Percentiles rank a stretch among this genome's conserved stretches.
phyloP scores from a whole-genome alignment of 2,797 vertebrate species.

The Tauraco hartlaubi region DNA sequence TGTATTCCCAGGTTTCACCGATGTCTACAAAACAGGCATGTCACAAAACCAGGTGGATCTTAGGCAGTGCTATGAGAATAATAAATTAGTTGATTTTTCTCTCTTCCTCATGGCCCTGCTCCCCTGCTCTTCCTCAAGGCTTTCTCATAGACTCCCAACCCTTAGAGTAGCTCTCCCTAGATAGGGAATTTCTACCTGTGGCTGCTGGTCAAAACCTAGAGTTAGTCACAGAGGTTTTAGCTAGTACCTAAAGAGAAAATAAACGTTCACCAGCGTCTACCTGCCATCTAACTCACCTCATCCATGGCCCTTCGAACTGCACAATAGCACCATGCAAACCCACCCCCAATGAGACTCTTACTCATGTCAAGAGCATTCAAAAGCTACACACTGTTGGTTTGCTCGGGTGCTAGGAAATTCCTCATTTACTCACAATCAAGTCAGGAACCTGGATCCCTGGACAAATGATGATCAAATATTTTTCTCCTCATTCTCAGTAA shows the following conservation, averaged over 20 bases:
- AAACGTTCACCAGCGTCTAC: fast-evolving
- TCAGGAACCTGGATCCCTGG: not conserved
- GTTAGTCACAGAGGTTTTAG: not conserved
- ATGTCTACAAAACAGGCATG: not conserved
- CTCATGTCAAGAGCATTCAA: not conserved
- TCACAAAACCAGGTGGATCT: not conserved
- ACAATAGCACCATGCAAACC: not conserved
- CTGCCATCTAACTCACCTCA: not conserved
- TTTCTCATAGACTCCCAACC: not conserved
- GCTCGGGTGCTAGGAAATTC: not conserved
- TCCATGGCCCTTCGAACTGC: not conserved
- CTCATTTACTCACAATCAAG: not conserved
- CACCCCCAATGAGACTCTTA: not conserved
- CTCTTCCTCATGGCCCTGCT: not conserved
- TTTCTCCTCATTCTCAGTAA: not conserved
- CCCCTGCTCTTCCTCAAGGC: not conserved
- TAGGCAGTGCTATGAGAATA: not conserved
- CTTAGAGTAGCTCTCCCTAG: not conserved
- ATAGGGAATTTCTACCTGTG: not conserved
- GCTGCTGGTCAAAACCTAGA: not conserved
- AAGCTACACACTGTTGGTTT: not conserved
- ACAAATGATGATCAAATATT: not conserved
- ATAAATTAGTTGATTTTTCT: not conserved
- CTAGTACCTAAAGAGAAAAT: not conserved
- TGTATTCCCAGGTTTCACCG: not conserved